phyloP scores from a whole-genome alignment of 2,797 vertebrate species.

The Sebastolobus altivelis region DNA sequence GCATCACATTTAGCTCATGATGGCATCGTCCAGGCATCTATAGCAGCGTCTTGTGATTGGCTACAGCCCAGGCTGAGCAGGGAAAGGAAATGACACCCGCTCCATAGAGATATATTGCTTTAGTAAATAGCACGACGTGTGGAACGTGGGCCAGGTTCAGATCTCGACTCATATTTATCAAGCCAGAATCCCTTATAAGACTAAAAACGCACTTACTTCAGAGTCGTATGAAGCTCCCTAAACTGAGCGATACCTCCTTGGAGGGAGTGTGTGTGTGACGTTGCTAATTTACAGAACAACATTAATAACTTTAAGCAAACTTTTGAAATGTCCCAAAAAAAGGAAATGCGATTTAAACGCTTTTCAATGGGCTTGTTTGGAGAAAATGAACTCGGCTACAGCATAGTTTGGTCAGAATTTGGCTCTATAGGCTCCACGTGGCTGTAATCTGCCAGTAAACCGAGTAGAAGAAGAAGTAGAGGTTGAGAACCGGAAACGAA shows the following conservation, averaged over 20 bases:
- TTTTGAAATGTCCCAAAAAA: too few species aligned
- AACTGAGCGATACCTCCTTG: not conserved
- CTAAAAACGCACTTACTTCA: not conserved
- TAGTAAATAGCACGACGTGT: not conserved
- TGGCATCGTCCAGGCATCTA: conserved; percentile 23
- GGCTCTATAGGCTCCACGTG: too few species aligned
- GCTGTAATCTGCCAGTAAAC: too few species aligned
- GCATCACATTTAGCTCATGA: conserved; percentile 24
- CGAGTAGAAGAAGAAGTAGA: too few species aligned
- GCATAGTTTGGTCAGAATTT: too few species aligned
- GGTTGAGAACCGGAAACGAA: too few species aligned
- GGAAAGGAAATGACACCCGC: conserved; percentile 4
- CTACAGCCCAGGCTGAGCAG: conserved; percentile 7
- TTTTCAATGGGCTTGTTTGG: too few species aligned
- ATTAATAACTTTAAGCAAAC: too few species aligned
- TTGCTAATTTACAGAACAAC: not conserved
- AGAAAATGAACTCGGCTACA: too few species aligned
- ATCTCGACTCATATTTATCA: not conserved
- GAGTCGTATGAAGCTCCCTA: not conserved
- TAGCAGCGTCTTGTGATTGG: not conserved
- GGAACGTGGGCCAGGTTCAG: not conserved
- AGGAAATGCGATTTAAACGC: too few species aligned
- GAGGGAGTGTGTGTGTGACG: not conserved
- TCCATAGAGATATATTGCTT: not conserved
- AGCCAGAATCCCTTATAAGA: not conserved